Base-by-base conservation (phyloP, 2,888 invertebrate species). In the Cheilosia soror region DNA sequence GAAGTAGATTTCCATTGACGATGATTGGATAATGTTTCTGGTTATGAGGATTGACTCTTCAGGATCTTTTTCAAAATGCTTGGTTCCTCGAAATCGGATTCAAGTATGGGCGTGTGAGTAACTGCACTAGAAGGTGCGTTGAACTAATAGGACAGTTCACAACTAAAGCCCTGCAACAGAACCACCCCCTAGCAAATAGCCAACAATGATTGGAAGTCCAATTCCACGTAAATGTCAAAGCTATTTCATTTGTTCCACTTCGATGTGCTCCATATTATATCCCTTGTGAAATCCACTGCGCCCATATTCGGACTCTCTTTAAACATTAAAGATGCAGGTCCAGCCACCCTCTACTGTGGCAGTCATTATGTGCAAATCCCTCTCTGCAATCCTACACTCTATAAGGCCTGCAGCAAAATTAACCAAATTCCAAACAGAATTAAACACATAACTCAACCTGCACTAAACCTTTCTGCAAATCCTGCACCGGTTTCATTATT, bases 371-470 rank as follows among this genome's bases (percentile, higher is more conserved):
- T 60, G 53, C 42, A 44, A 63, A 53, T 53, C 29, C 15, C 0
- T 20, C n/a, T 20, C 31, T 25, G 15, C 29, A 44, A 7, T 20
- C 13, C 25, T 40, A 27, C 42, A n/a, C 42, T 51, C 49, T 25
- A 51, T 27, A 65, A 57, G 40, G 33, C 84, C 80, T 80, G 60
- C 47, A 71, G 80, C 65, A 13, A 80, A 84, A 84, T 84, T 75
- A 75, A 60, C 80, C 75, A 84, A 80, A 76, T 66, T 80, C 66
- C 80, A 76, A 85, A 76, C 80, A 76, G 76, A 76, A 80, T 85
- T 80, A 85, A 85, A 66, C 80, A 80, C 84, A 80, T 85, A 72
- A 80, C 71, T 85, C 80, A 72, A 42, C 40, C 47, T 20, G 57
- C 55, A 60, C 69, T 76, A 65, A 84, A 60, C 53, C 75, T 53